phyloP scores from a whole-genome alignment of 2,797 vertebrate species.

The Taeniopygia guttata region DNA sequence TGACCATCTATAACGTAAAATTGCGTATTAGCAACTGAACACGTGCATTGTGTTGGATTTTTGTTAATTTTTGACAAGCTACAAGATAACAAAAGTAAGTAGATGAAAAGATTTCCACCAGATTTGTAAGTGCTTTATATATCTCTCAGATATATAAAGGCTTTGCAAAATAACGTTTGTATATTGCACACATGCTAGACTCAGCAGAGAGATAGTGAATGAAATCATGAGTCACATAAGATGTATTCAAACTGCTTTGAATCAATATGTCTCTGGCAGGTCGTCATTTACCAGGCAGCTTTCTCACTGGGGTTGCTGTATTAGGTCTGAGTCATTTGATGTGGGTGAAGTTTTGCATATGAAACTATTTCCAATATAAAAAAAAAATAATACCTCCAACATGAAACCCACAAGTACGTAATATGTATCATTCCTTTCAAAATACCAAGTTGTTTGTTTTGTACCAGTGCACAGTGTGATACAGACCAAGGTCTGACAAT shows the following conservation, averaged over 20 bases:
- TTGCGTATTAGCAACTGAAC: background rate
- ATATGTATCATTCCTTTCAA: background rate
- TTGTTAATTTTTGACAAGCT: background rate
- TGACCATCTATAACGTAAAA: background rate
- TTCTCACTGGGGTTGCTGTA: conserved; percentile 17
- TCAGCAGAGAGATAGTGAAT: background rate
- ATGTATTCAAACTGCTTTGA: conserved; percentile 4
- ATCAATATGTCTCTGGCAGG: background rate
- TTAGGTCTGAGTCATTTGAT: conserved; percentile 61
- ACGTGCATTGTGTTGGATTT: background rate
- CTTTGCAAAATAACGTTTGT: background rate
- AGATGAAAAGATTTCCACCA: background rate
- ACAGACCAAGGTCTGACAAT: background rate
- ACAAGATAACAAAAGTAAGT: background rate
- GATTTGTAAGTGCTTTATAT: background rate
- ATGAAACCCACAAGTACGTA: background rate
- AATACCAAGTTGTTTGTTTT: background rate
- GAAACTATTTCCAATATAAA: background rate
- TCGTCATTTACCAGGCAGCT: background rate
- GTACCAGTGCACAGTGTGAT: background rate
- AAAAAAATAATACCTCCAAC: background rate
- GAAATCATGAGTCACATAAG: conserved; percentile 3
- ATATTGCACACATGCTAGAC: background rate
- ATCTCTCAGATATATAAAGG: background rate
- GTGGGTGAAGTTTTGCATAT: conserved; percentile 51